Evolutionary conservation across 2,797 vertebrate species (phyloP).

Genomic region (Anolis apletophallus): DNA sequence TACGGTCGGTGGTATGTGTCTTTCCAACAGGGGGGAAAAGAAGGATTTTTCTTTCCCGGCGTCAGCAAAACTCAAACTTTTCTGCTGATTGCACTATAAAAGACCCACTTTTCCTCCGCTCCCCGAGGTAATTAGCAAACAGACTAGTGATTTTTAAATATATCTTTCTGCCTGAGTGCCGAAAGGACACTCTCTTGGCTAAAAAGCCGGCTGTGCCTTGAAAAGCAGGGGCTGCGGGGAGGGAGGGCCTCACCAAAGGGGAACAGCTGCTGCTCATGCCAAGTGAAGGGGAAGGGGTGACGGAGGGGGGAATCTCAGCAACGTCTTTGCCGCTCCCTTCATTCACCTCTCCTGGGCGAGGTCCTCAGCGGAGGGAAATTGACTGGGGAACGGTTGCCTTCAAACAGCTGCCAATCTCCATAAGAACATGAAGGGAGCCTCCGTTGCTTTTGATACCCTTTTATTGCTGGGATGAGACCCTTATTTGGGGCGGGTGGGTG

Average conservation of each 20-base stretch:
- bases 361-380: neutral
- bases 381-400: neutral
- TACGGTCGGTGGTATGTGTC: neutral
- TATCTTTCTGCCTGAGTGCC: constrained; percentile 68
- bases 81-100: constrained; percentile 60
- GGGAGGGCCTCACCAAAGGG: constrained; percentile 14
- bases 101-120: constrained; percentile 36
- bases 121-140: constrained; percentile 72
- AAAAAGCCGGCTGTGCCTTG: constrained; percentile 15
- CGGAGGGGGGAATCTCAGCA: neutral
- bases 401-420: neutral
- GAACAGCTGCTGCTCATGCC: neutral
- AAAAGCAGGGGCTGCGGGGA: constrained; percentile 5
- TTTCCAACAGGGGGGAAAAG: too few species aligned
- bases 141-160: constrained; percentile 67
- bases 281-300: rapidly evolving
- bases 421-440: neutral
- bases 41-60: constrained; percentile 6
- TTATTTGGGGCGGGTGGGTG: too few species aligned
- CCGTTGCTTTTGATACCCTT: neutral
- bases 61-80: constrained; percentile 72
- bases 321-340: constrained; percentile 5
- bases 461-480: neutral
- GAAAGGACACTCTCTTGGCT: constrained; percentile 57
- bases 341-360: neutral